Evolutionary conservation across 2,113 vertebrate species (phyloP), one percentile per base, ranked within the genome.

Genomic region (Gopherus flavomarginatus): DNA sequence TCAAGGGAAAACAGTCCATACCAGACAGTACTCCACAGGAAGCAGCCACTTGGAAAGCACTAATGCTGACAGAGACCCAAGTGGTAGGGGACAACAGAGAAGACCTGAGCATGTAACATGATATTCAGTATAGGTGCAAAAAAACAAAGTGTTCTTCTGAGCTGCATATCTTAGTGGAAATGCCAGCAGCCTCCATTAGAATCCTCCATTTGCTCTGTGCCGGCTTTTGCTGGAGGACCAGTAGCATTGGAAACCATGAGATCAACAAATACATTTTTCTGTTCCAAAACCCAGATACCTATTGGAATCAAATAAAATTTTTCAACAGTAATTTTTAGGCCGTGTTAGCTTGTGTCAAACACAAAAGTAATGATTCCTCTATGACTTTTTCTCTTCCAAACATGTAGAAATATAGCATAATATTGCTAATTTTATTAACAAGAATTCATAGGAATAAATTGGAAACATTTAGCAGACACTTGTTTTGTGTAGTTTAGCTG

Each of bases 241-340:
- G 19, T 27, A 35, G 19, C 81, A 65, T 53, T 85, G 78, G 86
- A 8, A 56, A 53, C 16, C 78, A 75, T 13, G 78, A 79, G 72
- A 83, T 87, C 72, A 92, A 95, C 5, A 52, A 83, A 88, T 2
- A 9, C 12, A 62, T 79, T 35, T 38, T 38, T 26, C 16, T 12
- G 31, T 29, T 14, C n/a, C 77, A 89, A 94, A n/a, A 72, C 29
- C 38, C 35, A 53, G 38, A 88, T 93, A 92, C 90, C 93, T 94
- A 91, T 94, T 93, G 86, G 90, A 96, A 96, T 81, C 92, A 92
- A 90, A 93, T 88, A 69, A 81, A 11, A 12, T 47, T 92, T 62
- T 72, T 47, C 78, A 2, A 0, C 38, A 83, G 85, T 93, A 89
- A 91, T 96, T 92, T 92, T 92, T 83, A 83, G 35, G n/a, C 52